Evolutionary conservation across 1,140 invertebrate species (phyloP), one percentile per base, ranked within the genome.

Genomic region (Cecropterus lyciades): DNA sequence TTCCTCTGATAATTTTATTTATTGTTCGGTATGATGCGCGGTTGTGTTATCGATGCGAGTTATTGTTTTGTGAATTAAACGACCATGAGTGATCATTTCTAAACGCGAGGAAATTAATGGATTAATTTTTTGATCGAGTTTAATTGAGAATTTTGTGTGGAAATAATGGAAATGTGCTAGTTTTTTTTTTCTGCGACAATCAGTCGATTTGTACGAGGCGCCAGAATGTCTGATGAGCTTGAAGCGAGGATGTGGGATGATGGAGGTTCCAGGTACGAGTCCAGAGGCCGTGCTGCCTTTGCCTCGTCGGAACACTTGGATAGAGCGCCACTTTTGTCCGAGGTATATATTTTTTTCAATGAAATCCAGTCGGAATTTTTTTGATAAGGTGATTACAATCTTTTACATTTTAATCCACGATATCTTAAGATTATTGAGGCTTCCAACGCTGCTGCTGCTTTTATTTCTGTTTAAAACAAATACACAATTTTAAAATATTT

Each of bases 151-250:
- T 43, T 30, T 14, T n/a, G 11, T 45, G 55, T 57, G 7, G 45
- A 33, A 60, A 37, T 48, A 37, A 43, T 60, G 24, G 45, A 68
- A 60, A 73, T 73, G 71, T 69, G 53, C 51, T 63, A 65, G 40
- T 65, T 52, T 68, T 75, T 70, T 79, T 75, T n/a, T n/a, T n/a
- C n/a, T 70, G 70, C 62, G 70, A 72, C 37, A 15, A 43, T 33
- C 24, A 15, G 8, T 42, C 5, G 48, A 14, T 40, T 48, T 46
- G 40, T 3, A 14, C 27, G 49, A 52, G 82, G 86, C 86, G 82
- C 87, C 87, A 88, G 85, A 78, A 91, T 91, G 89, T 91, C 89
- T 91, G 89, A 91, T 79, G 89, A 91, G 75, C 75, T 86, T 14
- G 89, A 91, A 73, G 86, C 89, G 40, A 79, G 89, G 59, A 91